Evolutionary conservation across 2,888 invertebrate species (phyloP).

Genomic region (Fabriciana adippe): DNA sequence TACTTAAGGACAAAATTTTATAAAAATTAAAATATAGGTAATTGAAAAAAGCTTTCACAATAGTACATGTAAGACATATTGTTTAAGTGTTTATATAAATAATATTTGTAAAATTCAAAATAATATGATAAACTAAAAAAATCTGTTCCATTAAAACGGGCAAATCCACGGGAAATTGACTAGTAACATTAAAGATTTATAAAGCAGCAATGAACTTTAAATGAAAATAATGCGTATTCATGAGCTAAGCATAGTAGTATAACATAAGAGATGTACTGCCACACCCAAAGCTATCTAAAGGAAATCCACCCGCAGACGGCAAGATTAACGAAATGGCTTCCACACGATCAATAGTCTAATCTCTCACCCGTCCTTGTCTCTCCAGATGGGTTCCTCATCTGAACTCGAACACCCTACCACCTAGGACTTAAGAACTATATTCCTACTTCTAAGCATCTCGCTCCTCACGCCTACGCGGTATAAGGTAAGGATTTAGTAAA

Average conservation of each 20-base stretch:
- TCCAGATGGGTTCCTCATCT: conserved; percentile 43
- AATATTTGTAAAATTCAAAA: no score
- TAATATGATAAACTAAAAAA: no score
- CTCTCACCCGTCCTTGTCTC: conserved; percentile 73
- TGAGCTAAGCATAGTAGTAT: not conserved
- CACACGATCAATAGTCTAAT: conserved; percentile 64
- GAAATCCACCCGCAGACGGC: conserved; percentile 63
- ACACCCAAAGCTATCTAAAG: conserved; percentile 36
- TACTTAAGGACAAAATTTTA: no score
- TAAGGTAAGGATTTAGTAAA: conserved; percentile 18
- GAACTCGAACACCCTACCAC: conserved; percentile 52
- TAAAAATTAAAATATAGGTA: no score
- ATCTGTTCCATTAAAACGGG: no score
- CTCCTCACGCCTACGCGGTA: conserved; percentile 30
- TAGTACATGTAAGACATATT: no score
- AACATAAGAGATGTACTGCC: conserved; percentile 20
- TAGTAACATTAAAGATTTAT: no score
- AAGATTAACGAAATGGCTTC: conserved; percentile 74
- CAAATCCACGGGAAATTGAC: no score
- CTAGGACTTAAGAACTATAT: conserved; percentile 23
- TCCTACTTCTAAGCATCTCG: conserved; percentile 17
- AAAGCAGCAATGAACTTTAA: no score
- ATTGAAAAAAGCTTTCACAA: no score
- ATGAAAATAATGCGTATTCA: not conserved
- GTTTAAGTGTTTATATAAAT: no score